Conservation (phyloP, 2,888 invertebrate species). For the Thelaira solivaga region DNA sequence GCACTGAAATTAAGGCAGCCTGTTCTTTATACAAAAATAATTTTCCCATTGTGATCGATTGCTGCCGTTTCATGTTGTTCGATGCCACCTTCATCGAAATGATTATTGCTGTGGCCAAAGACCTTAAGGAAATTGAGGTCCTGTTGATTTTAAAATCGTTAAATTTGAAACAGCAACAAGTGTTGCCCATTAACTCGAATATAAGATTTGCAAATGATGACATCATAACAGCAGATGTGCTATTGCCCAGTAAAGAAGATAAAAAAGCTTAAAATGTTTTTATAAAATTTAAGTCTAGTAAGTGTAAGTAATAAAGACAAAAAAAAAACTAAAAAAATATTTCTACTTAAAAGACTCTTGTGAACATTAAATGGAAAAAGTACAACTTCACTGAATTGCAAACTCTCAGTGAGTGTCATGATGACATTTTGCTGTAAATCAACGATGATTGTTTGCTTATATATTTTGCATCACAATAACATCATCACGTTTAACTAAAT, state of each 20-base stretch:
- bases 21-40: conserved; percentile 77
- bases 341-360: too few species aligned
- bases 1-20: conserved; percentile 79
- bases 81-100: conserved; percentile 84
- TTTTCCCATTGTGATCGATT: conserved; percentile 82
- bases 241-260: conserved; percentile 31
- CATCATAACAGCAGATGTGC: conserved; percentile 38
- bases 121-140: conserved; percentile 79
- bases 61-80: conserved; percentile 80
- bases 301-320: too few species aligned
- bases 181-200: conserved; percentile 66
- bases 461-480: too few species aligned
- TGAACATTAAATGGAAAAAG: too few species aligned
- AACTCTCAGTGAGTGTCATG: too few species aligned
- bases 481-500: too few species aligned
- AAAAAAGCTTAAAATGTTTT: neutral
- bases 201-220: conserved; percentile 68
- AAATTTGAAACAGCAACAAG: conserved; percentile 65
- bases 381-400: too few species aligned
- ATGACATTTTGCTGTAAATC: too few species aligned
- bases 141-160: conserved; percentile 76
- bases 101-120: conserved; percentile 79
- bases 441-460: too few species aligned
- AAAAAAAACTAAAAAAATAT: too few species aligned
- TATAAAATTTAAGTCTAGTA: too few species aligned